Evolutionary conservation across 37 sponge, comb jelly and placozoan species (phyloP).

Genomic region (Bolinopsis microptera): DNA sequence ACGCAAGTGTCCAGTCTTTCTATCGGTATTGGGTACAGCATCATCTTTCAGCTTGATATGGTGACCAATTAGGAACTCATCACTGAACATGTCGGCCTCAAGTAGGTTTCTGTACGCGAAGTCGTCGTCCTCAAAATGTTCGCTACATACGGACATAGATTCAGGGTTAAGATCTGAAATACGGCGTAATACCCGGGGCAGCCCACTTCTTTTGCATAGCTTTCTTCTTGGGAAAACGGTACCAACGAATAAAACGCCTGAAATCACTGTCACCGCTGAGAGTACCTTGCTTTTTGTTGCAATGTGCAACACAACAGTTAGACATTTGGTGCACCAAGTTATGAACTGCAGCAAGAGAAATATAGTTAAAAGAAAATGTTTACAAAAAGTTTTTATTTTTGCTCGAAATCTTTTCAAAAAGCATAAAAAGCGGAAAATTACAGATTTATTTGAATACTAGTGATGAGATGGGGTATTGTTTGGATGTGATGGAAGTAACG

Average conservation of each 20-base stretch:
- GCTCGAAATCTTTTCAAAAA: no score
- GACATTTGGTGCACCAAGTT: no score
- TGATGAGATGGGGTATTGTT: no score
- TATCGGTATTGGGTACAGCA: slow-evolving; percentile 4
- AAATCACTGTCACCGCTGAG: slow-evolving; percentile 21
- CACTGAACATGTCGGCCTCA: background rate
- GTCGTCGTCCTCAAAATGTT: background rate
- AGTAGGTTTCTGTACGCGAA: background rate
- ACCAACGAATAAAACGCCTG: background rate
- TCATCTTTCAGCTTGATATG: background rate
- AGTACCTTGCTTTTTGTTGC: background rate
- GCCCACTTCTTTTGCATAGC: background rate
- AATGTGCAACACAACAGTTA: background rate
- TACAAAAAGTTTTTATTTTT: no score
- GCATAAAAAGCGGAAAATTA: no score
- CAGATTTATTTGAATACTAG: no score
- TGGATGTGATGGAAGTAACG: no score
- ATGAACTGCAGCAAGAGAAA: no score
- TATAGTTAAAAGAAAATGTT: no score
- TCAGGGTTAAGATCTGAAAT: background rate
- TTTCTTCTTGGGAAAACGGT: background rate
- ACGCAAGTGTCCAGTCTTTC: background rate
- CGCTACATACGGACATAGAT: background rate
- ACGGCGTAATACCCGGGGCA: background rate
- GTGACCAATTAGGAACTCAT: background rate